Conservation (phyloP, 1,140 invertebrate species). For the Hycleus phaleratus region DNA sequence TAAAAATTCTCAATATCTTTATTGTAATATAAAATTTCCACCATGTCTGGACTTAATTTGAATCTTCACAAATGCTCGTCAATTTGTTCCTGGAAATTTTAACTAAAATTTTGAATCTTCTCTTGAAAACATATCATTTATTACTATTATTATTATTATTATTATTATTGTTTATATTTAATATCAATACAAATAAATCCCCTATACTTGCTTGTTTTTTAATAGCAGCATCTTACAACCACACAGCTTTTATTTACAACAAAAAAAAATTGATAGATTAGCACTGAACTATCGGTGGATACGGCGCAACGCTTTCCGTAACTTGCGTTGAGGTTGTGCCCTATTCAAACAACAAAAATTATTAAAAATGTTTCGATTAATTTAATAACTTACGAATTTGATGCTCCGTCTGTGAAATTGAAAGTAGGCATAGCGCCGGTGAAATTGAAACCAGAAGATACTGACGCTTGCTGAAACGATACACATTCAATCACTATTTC, state of each 20-base stretch:
- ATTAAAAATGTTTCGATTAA: background rate
- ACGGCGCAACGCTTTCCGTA: slow-evolving; percentile 22
- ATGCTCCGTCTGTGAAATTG: slow-evolving; percentile 23
- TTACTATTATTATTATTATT: too few species aligned
- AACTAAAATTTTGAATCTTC: background rate
- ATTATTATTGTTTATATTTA: too few species aligned
- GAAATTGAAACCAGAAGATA: slow-evolving; percentile 24
- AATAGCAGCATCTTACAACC: too few species aligned
- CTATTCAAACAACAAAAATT: slow-evolving; percentile 1
- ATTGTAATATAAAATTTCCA: slow-evolving; percentile 26
- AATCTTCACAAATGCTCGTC: slow-evolving; percentile 27
- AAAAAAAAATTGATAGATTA: background rate
- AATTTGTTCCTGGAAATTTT: slow-evolving; percentile 1
- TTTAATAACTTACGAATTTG: background rate
- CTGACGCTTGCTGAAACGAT: too few species aligned
- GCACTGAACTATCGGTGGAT: slow-evolving; percentile 21
- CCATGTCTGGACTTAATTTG: slow-evolving; percentile 18
- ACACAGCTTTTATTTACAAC: background rate
- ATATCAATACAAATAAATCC: too few species aligned
- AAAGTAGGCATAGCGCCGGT: slow-evolving; percentile 23
- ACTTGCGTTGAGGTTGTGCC: slow-evolving; percentile 13
- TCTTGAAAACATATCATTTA: too few species aligned
- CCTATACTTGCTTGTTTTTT: too few species aligned
- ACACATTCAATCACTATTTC: too few species aligned
- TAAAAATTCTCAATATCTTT: slow-evolving; percentile 21